Percentiles rank a stretch among this genome's conserved stretches.
Evolutionary conservation across 2,888 invertebrate genomes (phyloP).

Genomic region (Philereme transversata): DNA sequence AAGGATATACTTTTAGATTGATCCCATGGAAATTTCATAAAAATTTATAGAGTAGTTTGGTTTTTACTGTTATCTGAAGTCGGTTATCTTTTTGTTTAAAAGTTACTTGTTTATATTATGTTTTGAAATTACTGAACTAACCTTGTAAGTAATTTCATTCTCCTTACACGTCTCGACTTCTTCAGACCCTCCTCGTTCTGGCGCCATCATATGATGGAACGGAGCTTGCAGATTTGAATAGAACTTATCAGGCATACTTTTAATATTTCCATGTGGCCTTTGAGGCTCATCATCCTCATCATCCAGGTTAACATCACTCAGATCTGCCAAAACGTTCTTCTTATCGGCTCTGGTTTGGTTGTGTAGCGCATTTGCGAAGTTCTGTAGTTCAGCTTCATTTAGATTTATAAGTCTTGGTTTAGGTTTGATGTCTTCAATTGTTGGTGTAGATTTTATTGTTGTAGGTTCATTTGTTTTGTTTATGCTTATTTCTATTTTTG

Average conservation of each 20-base stretch:
- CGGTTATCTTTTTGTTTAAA: too few relatives aligned
- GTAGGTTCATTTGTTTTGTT: conserved; percentile 45
- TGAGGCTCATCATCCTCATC: conserved; percentile 81
- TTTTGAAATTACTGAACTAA: conserved; percentile 46
- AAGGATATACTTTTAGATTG: too few relatives aligned
- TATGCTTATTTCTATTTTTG: conserved; percentile 42
- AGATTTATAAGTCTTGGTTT: conserved; percentile 68
- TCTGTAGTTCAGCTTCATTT: conserved; percentile 73
- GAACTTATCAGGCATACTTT: conserved; percentile 69
- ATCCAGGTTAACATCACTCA: conserved; percentile 92
- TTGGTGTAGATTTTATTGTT: conserved; percentile 41
- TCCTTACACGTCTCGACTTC: conserved; percentile 73
- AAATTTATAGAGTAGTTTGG: too few relatives aligned
- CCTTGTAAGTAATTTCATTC: conserved; percentile 79
- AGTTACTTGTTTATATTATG: too few relatives aligned
- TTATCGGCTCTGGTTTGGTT: conserved; percentile 61
- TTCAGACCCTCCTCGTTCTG: conserved; percentile 57
- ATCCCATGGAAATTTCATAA: too few relatives aligned
- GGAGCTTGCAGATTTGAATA: conserved; percentile 72
- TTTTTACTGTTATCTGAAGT: too few relatives aligned
- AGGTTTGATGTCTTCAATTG: conserved; percentile 53
- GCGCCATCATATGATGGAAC: conserved; percentile 61
- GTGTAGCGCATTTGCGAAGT: conserved; percentile 71
- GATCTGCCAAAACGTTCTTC: conserved; percentile 75
- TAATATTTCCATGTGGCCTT: conserved; percentile 47